These are phyloP conservation scores for Andricus curvator DNA, from an alignment of 2,888 invertebrate species.

Conservation along the genomic window DNA sequence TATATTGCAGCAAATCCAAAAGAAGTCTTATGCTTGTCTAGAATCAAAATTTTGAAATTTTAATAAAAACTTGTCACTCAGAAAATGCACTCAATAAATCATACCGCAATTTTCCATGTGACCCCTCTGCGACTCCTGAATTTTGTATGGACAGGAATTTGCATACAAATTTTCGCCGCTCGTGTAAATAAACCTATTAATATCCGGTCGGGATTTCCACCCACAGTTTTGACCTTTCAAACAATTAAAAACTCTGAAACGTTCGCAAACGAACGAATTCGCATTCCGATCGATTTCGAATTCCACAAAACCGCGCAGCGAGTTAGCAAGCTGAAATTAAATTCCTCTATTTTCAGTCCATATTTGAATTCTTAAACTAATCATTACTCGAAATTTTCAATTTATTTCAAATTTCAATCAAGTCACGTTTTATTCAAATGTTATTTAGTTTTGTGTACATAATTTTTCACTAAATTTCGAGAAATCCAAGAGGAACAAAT, in stretches of 20 bases:
- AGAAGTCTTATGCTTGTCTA: too few species aligned
- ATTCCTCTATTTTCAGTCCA: conserved; percentile 6
- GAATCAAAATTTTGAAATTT: too few species aligned
- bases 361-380: background rate
- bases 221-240: background rate
- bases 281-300: conserved; percentile 22
- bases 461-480: background rate
- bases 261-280: conserved; percentile 20
- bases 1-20: too few species aligned
- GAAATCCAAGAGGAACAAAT: background rate
- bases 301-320: background rate
- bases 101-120: background rate
- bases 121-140: too few species aligned
- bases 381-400: background rate
- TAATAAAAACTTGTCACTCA: too few species aligned
- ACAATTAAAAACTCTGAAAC: conserved; percentile 15
- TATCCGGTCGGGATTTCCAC: conserved; percentile 45
- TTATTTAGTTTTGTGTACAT: background rate
- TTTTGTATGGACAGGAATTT: conserved; percentile 46
- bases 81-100: too few species aligned
- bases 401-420: too few species aligned
- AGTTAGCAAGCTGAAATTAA: conserved; percentile 5
- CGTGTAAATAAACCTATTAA: conserved; percentile 58
- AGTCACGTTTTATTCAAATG: background rate
- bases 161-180: conserved; percentile 54